Evolutionary conservation across 1,140 invertebrate genomes (phyloP).

Genomic region (Leptinotarsa undecemlineata): DNA sequence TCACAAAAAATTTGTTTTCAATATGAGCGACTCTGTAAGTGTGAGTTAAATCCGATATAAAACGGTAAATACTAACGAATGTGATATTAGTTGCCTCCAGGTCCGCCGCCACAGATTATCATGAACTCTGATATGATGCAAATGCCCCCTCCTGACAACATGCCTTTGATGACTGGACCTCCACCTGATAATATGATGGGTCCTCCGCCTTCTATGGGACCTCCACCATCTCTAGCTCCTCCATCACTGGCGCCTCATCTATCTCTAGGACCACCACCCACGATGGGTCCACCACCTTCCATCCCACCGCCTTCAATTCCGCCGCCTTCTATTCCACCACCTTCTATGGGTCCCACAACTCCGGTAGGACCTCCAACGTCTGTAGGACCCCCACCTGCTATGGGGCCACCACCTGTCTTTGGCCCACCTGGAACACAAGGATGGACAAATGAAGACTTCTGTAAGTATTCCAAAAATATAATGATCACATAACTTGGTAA

Average conservation of each 20-base stretch:
- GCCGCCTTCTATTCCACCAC: not conserved
- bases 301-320: not conserved
- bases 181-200: slow-evolving; percentile 11
- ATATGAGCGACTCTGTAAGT: not conserved
- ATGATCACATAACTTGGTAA: no score
- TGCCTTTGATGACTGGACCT: not conserved
- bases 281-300: not conserved
- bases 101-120: not conserved
- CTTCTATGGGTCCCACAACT: not conserved
- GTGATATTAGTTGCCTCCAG: not conserved
- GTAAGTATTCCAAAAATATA: slow-evolving; percentile 6
- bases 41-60: not conserved
- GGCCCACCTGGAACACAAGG: slow-evolving; percentile 25
- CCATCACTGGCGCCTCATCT: not conserved
- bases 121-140: slow-evolving; percentile 17
- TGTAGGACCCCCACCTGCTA: not conserved
- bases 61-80: no score
- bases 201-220: not conserved
- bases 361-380: not conserved
- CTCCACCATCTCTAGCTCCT: slow-evolving; percentile 2
- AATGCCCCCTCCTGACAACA: slow-evolving; percentile 16
- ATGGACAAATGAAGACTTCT: slow-evolving; percentile 25
- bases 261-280: not conserved
- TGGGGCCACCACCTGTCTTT: slow-evolving; percentile 13
- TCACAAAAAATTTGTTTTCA: not conserved